phyloP scores from a whole-genome alignment of 2,888 invertebrate species.

The Prenolepis imparis region DNA sequence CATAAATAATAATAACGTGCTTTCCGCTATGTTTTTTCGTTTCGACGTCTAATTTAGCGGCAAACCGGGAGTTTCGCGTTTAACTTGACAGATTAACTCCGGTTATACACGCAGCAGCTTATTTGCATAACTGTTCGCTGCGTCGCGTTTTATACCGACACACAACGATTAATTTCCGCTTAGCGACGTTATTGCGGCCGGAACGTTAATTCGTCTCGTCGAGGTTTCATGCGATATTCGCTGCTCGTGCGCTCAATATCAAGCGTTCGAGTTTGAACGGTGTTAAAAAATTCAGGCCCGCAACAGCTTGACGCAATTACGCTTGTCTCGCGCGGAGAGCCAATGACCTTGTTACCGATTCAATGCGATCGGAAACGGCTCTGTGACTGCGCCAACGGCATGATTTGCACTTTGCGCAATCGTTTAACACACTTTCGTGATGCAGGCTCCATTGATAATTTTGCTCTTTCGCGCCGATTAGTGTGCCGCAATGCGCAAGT shows the following conservation, averaged over 20 bases:
- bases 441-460: conserved; percentile 35
- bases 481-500: conserved; percentile 11
- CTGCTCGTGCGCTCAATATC: not conserved
- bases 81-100: conserved; percentile 23
- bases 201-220: conserved; percentile 15
- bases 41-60: not conserved
- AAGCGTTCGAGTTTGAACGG: not conserved
- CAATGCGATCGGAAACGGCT: conserved; percentile 40
- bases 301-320: conserved; percentile 31
- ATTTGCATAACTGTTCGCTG: conserved; percentile 30
- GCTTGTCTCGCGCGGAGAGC: conserved; percentile 48
- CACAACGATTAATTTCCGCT: conserved; percentile 24
- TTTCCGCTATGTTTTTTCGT: conserved; percentile 4
- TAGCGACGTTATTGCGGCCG: conserved; percentile 15
- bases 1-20: not conserved
- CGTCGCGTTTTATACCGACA: conserved; percentile 11
- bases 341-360: conserved; percentile 54
- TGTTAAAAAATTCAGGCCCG: conserved; percentile 6
- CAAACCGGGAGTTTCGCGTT: conserved; percentile 8
- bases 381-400: conserved; percentile 15
- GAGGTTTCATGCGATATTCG: not conserved
- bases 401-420: conserved; percentile 52
- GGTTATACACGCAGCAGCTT: not conserved
- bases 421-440: conserved; percentile 45
- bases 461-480: conserved; percentile 13